A percentile compares a stretch with the other conserved stretches of the same genome.
phyloP scores from a whole-genome alignment of 2,113 vertebrate species.

The Corydoras sp. region DNA sequence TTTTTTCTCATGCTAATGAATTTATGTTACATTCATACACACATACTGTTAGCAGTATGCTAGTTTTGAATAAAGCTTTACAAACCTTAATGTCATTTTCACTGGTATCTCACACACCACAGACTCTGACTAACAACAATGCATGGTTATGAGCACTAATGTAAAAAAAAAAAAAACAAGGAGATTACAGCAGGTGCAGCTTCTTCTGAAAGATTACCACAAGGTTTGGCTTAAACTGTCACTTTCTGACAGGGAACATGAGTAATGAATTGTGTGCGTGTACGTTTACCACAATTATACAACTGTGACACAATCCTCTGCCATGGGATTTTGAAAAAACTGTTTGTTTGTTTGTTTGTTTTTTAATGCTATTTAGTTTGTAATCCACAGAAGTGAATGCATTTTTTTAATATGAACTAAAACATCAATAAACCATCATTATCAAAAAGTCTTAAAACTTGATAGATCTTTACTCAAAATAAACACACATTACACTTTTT shows the following conservation, averaged over 20 bases:
- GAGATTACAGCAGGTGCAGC: not conserved
- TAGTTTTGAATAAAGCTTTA: not conserved
- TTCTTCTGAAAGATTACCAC: not conserved
- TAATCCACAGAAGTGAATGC: no score
- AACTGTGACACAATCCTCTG: not conserved
- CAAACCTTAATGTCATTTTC: constrained; percentile 2
- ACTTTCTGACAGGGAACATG: not conserved
- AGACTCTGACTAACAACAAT: constrained; percentile 5
- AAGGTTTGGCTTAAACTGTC: not conserved
- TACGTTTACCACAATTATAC: not conserved
- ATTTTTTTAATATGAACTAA: no score
- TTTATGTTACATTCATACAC: not conserved
- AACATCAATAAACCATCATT: no score
- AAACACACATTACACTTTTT: no score
- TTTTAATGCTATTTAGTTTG: no score
- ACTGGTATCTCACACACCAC: not conserved
- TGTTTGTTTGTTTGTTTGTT: no score
- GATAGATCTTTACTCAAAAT: no score
- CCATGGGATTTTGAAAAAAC: no score
- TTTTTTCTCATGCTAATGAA: not conserved
- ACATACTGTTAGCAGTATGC: not conserved
- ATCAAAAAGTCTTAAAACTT: no score
- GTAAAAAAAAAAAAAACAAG: not conserved
- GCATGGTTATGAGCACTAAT: not conserved
- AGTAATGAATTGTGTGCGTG: constrained; percentile 7